Evolutionary conservation across 2,888 invertebrate genomes (phyloP), one percentile per base, ranked within the genome.

Genomic region (Eilema caniola): DNA sequence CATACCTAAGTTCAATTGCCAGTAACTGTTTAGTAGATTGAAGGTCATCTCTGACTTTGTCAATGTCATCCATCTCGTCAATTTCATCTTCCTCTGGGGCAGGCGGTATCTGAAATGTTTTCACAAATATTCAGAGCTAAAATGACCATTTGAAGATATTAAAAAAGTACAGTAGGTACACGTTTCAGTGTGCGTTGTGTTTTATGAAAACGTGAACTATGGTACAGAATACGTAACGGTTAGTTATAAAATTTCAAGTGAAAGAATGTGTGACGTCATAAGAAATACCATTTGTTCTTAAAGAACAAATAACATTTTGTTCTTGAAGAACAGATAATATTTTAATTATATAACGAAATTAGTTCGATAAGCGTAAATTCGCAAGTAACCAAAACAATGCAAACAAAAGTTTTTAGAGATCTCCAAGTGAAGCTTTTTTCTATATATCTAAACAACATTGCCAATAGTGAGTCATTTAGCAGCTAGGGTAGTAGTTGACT

Each of bases 21-120:
- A 98, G 93, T 96, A 98, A 97, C 93, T 98, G 98, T 91, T 98
- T 98, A 11, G 98, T 98, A 72, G 98, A 98, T 88, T 98, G 98
- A 57, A 98, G 96, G 89, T 98, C 98, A 87, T 98, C 98, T 81
- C 98, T 96, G 24, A 98, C 97, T 88, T 97, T 98, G 86, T 98
- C 98, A 81, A 98, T 98, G 86, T 98, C 98, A 83, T 98, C 98
- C 96, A 98, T 96, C 86, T 98, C 98, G 87, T 98, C 98, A 23
- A 96, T 96, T 83, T 97, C 97, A 69, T 96, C 96, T 83, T 96
- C 96, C 83, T 97, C 96, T 69, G 87, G 76, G 3, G 87, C 83
- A 65, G 90, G 86, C 25, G 87, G 85, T 73, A 72, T 76, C 81
- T 84, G 73, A 37, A 82, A 83, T 56, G 69, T 53, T 7, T 33